Percentiles rank a stretch among this genome's conserved stretches.
These are phyloP conservation scores for Odobenus rosmarus DNA, from an alignment of 2,113 vertebrate species.

Conservation along the genomic window DNA sequence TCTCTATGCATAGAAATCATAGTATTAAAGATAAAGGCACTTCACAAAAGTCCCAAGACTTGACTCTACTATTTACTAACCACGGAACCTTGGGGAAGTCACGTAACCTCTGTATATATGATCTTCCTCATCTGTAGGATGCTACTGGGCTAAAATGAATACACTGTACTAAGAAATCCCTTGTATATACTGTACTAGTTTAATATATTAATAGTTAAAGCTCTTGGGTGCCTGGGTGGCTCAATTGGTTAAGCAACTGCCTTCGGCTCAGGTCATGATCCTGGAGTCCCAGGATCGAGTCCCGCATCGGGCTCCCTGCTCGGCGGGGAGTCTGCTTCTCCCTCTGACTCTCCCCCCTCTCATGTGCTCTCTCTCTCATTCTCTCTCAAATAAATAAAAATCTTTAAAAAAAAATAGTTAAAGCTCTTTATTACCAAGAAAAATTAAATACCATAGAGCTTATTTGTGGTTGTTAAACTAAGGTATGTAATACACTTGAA, in stretches of 20 bases:
- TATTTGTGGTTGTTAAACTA: not conserved
- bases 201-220: not conserved
- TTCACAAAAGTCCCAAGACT: not conserved
- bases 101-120: not conserved
- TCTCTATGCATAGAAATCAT: not conserved
- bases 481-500: not conserved
- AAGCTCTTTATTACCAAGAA: conserved; percentile 19
- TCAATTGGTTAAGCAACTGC: no score
- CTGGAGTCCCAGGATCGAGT: no score
- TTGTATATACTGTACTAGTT: not conserved
- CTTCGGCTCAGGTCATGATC: no score
- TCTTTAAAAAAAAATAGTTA: no score
- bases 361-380: no score
- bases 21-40: not conserved
- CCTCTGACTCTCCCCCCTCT: no score
- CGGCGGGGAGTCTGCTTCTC: no score
- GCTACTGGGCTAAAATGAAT: not conserved
- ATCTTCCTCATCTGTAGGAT: not conserved
- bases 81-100: not conserved
- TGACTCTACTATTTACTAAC: not conserved
- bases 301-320: no score
- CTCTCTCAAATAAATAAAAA: no score
- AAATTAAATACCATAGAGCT: not conserved
- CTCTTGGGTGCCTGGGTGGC: no score
- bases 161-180: not conserved